Conservation (phyloP, 2,888 invertebrate species). For the Brachylomia viminalis region DNA sequence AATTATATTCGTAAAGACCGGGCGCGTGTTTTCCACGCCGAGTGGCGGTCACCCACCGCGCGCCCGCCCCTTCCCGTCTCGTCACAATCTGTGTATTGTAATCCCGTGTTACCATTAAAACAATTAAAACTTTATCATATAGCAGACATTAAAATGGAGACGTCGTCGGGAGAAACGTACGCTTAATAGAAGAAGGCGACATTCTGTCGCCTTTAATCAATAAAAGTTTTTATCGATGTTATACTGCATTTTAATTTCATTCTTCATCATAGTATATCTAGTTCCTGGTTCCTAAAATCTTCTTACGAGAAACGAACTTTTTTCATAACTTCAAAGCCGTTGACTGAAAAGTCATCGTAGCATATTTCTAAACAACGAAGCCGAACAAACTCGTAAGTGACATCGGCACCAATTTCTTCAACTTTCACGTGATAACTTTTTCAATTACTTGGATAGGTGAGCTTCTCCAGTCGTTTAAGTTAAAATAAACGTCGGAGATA, state of each 20-base stretch:
- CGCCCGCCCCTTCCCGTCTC: conserved; percentile 84
- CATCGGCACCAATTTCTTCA: conserved; percentile 74
- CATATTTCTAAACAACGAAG: conserved; percentile 67
- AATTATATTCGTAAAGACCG: conserved; percentile 87
- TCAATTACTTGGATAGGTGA: conserved; percentile 76
- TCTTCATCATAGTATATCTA: neutral
- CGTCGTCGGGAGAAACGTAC: conserved; percentile 88
- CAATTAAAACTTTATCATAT: conserved; percentile 85
- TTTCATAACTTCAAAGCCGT: conserved; percentile 24
- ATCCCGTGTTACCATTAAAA: conserved; percentile 86
- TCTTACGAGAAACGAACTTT: conserved; percentile 21
- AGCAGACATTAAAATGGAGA: conserved; percentile 84
- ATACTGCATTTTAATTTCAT: conserved; percentile 76
- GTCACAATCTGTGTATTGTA: conserved; percentile 87
- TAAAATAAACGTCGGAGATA: conserved; percentile 60
- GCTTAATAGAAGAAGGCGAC: conserved; percentile 87
- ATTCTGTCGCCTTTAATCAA: conserved; percentile 87
- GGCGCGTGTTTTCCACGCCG: conserved; percentile 86
- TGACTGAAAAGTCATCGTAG: conserved; percentile 36
- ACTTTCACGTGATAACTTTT: conserved; percentile 79
- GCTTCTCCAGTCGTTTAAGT: conserved; percentile 58
- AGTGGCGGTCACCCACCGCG: conserved; percentile 80
- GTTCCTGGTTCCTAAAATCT: neutral
- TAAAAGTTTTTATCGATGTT: conserved; percentile 91
- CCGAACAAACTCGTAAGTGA: conserved; percentile 72